phyloP scores from a whole-genome alignment of 2,888 invertebrate species.

The Ischnura elegans region DNA sequence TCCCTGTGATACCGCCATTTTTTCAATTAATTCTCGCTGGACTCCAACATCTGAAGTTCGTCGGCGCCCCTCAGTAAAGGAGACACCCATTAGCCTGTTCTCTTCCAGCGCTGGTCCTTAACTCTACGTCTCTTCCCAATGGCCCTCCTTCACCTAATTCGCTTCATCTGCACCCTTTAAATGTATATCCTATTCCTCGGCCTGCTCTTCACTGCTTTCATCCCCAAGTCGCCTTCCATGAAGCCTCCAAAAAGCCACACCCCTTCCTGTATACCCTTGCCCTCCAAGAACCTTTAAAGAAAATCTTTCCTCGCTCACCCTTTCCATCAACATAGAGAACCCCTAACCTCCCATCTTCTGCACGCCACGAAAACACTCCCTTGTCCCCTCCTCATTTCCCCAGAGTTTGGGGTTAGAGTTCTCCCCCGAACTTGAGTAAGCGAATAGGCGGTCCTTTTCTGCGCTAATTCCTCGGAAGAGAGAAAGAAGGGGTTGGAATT shows the following conservation, averaged over 20 bases:
- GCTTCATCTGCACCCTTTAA: neutral
- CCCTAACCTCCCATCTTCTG: neutral
- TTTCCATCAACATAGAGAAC: neutral
- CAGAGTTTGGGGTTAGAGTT: slow-evolving; percentile 35
- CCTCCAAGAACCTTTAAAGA: neutral
- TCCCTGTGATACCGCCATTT: no score
- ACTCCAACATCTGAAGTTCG: neutral
- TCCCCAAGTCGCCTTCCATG: neutral
- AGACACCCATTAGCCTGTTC: neutral
- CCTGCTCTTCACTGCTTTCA: neutral
- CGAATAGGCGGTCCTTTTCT: neutral
- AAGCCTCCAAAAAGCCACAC: neutral
- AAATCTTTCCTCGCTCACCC: neutral
- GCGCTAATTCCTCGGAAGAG: slow-evolving; percentile 49
- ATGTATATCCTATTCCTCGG: neutral
- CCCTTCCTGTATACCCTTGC: neutral
- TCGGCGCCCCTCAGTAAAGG: neutral
- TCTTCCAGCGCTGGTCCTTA: neutral
- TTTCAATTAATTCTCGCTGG: no score
- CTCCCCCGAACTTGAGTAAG: slow-evolving; percentile 30
- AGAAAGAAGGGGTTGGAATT: neutral
- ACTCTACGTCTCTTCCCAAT: neutral
- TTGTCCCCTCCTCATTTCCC: neutral
- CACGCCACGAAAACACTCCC: neutral
- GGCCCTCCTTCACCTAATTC: neutral